These are phyloP conservation scores for Capitulum mitella DNA, from an alignment of 2,888 invertebrate genomes.

Conservation along the genomic window DNA sequence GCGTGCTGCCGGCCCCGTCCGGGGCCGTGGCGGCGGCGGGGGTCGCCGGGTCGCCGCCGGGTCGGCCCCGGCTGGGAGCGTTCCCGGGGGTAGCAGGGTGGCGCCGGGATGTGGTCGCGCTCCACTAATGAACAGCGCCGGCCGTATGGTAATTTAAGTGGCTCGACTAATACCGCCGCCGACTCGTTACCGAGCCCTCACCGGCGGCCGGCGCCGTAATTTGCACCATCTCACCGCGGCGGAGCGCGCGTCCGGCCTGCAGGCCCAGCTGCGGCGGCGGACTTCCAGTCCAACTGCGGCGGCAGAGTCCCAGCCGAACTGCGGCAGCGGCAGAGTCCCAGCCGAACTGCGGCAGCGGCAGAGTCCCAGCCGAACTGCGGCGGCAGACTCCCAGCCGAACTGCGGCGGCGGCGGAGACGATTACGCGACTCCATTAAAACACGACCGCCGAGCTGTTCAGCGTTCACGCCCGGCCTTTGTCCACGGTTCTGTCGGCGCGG, in stretches of 20 bases:
- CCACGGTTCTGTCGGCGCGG: too few relatives aligned
- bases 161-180: conserved; percentile 2
- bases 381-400: too few relatives aligned
- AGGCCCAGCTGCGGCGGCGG: too few relatives aligned
- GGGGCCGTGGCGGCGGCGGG: neutral
- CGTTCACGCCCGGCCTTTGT: too few relatives aligned
- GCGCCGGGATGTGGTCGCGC: neutral
- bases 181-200: neutral
- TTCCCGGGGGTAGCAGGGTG: neutral
- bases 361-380: too few relatives aligned
- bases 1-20: neutral
- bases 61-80: neutral
- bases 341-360: too few relatives aligned
- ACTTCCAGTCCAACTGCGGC: too few relatives aligned
- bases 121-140: neutral
- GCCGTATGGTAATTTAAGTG: neutral
- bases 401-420: too few relatives aligned
- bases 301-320: too few relatives aligned
- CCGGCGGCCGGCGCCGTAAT: neutral
- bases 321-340: too few relatives aligned
- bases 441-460: too few relatives aligned
- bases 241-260: neutral
- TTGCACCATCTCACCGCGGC: neutral
- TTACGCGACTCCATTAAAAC: too few relatives aligned
- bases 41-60: neutral